A percentile compares a stretch with the other conserved stretches of the same genome.
Conservation (phyloP, 2,888 invertebrate species). For the Noctuana brunneofusca region DNA sequence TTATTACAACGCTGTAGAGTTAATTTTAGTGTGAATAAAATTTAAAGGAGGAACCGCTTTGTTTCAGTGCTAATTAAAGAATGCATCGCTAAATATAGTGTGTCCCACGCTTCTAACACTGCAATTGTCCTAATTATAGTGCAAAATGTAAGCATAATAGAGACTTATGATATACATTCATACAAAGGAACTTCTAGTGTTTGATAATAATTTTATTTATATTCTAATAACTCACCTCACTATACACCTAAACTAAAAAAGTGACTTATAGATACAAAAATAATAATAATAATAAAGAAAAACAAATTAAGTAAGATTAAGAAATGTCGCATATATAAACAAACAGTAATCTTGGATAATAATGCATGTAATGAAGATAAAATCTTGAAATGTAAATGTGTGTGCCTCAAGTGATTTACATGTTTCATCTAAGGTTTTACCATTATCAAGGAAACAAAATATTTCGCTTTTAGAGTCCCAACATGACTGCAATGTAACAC, state of each 20-base stretch:
- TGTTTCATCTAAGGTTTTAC: not conserved
- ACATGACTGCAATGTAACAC: not conserved
- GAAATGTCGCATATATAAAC: no score
- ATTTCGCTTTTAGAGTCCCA: not conserved
- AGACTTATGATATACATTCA: slow-evolving; percentile 11
- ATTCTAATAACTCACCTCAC: no score
- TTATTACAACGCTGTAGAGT: not conserved
- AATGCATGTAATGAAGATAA: not conserved
- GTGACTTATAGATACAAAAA: no score
- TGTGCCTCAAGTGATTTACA: no score
- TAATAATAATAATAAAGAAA: no score
- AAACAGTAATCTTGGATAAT: slow-evolving; percentile 5
- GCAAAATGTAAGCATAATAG: slow-evolving; percentile 12
- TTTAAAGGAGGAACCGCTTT: slow-evolving; percentile 20
- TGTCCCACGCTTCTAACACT: slow-evolving; percentile 48
- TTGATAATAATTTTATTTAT: no score
- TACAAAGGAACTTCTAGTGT: not conserved
- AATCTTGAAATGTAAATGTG: slow-evolving; percentile 2
- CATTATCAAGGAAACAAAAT: not conserved
- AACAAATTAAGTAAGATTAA: no score
- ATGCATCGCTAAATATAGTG: slow-evolving; percentile 52
- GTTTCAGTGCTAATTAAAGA: slow-evolving; percentile 33
- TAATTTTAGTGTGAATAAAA: not conserved
- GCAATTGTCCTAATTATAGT: slow-evolving; percentile 49
- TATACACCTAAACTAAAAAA: no score